Conservation (phyloP, 2,797 vertebrate species). For the Lacerta viridis region DNA sequence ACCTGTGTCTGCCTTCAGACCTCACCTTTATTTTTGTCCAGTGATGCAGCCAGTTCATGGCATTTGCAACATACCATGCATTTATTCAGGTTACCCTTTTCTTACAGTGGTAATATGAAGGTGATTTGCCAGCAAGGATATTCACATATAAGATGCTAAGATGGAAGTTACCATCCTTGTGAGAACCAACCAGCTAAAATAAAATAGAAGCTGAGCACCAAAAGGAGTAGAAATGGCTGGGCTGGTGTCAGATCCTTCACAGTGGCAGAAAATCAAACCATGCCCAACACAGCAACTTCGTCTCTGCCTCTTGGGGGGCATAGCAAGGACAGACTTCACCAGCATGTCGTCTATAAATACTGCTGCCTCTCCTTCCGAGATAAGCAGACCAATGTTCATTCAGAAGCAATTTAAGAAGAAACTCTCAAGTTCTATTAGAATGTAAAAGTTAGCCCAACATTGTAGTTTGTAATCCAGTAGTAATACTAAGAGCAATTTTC, state of each 20-base stretch:
- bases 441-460: conserved; percentile 2
- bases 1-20: background rate
- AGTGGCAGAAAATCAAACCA: background rate
- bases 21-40: background rate
- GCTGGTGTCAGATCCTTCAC: background rate
- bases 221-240: background rate
- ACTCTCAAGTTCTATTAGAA: conserved; percentile 17
- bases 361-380: conserved; percentile 1
- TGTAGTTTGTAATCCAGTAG: background rate
- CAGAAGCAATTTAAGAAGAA: conserved; percentile 25
- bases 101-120: background rate
- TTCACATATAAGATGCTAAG: background rate
- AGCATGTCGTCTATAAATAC: conserved; percentile 18
- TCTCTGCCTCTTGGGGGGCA: conserved; percentile 11
- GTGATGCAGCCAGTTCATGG: background rate
- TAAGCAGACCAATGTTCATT: conserved; percentile 16
- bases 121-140: background rate
- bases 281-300: background rate
- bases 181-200: background rate
- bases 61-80: background rate
- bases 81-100: conserved; percentile 10
- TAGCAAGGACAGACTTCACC: conserved; percentile 2
- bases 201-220: background rate
- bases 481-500: background rate
- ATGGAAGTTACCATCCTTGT: background rate